Base-by-base conservation (phyloP, 2,113 vertebrate genomes). In the Paedocypris sp. region DNA sequence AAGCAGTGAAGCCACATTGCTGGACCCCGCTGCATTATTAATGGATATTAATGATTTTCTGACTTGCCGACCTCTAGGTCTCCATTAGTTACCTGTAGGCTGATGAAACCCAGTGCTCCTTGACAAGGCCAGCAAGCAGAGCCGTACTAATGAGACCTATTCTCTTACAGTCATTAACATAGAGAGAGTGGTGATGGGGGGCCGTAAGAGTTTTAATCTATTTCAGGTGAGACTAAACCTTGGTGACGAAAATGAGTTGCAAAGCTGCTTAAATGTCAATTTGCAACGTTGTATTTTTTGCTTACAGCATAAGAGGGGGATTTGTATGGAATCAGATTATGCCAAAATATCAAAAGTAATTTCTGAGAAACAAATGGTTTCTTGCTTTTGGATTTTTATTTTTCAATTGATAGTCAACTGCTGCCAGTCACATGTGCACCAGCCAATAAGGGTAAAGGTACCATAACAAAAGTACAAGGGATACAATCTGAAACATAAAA, bases 11-110 rank as follows among this genome's bases (percentile, higher is more conserved):
- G 56, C 29, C 35, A 42, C 33, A 32, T 48, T 23, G 38, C 45
- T 61, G 42, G 59, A 52, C 67, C 29, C 36, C 62, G 54, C 67
- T 79, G 62, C 69, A 78, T 76, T 75, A 79, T 78, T 77, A 71
- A 79, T 78, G 56, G 46, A 65, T 69, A 68, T 70, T 80, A 80
- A 76, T 77, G 77, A 77, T 76, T 81, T 76, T 79, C 73, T 72
- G 77, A 70, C 49, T 74, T 52, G 47, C 59, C 64, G 66, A 79
- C 73, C 73, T 75, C 61, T 69, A 74, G 72, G 68, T 67, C 69
- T 74, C 68, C 74, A 71, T 76, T 69, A 70, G 66, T 75, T 69
- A 73, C 58, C 52, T 76, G 60, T 65, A 66, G 64, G 60, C 62
- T 76, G 68, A 72, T 75, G 69, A 73, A 68, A 60, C 58, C 57